Evolutionary conservation across 1,140 invertebrate genomes (phyloP).

Genomic region (Zaprionus taronus): DNA sequence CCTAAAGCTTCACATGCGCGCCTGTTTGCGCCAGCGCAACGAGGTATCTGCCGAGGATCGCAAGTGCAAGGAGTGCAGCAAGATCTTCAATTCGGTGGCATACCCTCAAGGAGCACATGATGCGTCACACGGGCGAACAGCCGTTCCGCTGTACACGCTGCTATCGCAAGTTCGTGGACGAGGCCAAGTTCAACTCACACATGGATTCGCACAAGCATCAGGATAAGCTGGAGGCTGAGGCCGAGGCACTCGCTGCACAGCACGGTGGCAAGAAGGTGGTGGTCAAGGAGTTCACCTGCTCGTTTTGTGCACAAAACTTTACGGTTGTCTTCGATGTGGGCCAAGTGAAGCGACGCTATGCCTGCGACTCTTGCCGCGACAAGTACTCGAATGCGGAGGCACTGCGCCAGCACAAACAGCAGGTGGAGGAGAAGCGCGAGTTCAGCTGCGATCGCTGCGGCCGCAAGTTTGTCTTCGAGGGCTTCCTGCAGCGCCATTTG

Average conservation of each 20-base stretch:
- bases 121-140: constrained; percentile 81
- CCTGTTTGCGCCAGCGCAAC: constrained; percentile 73
- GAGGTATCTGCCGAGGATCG: constrained; percentile 75
- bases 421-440: constrained; percentile 80
- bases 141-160: constrained; percentile 79
- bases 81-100: constrained; percentile 81
- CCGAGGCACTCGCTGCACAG: constrained; percentile 66
- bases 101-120: constrained; percentile 83
- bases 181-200: constrained; percentile 71
- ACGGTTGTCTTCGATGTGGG: constrained; percentile 81
- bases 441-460: constrained; percentile 80
- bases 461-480: constrained; percentile 82
- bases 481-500: constrained; percentile 78
- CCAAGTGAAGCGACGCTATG: constrained; percentile 80
- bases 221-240: constrained; percentile 78
- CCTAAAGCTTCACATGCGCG: constrained; percentile 80
- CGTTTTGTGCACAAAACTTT: constrained; percentile 76
- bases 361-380: constrained; percentile 79
- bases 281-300: constrained; percentile 80
- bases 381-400: constrained; percentile 82
- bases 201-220: constrained; percentile 81
- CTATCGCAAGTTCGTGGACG: constrained; percentile 81
- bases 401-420: constrained; percentile 75
- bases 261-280: constrained; percentile 81
- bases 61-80: constrained; percentile 79